Evolutionary conservation across 2,888 invertebrate genomes (phyloP), one percentile per base, ranked within the genome.

Genomic region (Tigriopus californicus): DNA sequence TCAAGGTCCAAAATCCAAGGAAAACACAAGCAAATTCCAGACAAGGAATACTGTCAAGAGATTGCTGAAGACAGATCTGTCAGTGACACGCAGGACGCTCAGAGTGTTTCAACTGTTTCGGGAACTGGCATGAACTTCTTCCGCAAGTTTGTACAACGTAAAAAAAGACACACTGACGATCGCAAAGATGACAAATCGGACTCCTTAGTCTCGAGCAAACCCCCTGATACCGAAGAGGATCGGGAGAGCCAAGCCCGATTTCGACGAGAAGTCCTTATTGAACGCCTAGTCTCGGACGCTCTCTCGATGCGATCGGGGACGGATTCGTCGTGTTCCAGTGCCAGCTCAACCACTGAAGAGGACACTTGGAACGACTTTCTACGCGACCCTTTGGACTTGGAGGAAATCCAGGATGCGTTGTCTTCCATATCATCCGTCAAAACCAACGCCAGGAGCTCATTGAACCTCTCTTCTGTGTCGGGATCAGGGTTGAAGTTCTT

Each of bases 61-160:
- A 33, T 3, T 33, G 8, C 33, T 33, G 33, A 33, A 33, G 33
- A 33, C 33, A 33, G 33, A 33, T 33, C 33, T 33, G 33, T 33
- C 33, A 33, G 33, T 33, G 33, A 33, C 33, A 33, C 8, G 33
- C 33, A 33, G 46, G 49, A 49, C 22, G 22, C 49, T 49, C 49
- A 49, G 11, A 49, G 53, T 33, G 53, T 33, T 13, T 53, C 53
- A 2, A 48, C 58, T 15, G 58, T 58, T 13, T 58, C 58, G 13
- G 58, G 58, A 10, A 48, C 58, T 25, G 58, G 58, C n/a, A 58
- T 58, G 18, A 48, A 58, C 13, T 58, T 58, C 25, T 58, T 47
- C 25, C 22, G 58, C 12, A 58, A 58, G 48, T 58, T 58, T 58
- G 48, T 58, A n/a, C 58, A 56, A 20, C 5, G 56, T 4, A 56